phyloP scores from a whole-genome alignment of 1,140 invertebrate genomes.

The Mylabris phalerata region DNA sequence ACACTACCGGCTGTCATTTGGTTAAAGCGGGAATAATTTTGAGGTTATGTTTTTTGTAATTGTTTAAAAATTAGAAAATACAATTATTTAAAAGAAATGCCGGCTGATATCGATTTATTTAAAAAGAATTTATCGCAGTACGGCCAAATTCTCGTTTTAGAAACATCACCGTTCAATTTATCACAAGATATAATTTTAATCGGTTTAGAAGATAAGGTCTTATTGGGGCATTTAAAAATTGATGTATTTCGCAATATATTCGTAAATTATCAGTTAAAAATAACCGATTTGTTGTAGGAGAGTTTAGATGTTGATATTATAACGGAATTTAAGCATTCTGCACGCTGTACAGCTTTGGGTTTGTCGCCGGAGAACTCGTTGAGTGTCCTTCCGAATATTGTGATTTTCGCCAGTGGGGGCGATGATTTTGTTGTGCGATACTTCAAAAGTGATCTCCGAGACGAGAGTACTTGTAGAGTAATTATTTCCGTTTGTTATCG shows the following conservation, averaged over 20 bases:
- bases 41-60: too few relatives aligned
- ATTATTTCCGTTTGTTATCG: slow-evolving; percentile 7
- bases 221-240: slow-evolving; percentile 29
- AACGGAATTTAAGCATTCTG: slow-evolving; percentile 46
- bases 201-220: slow-evolving; percentile 35
- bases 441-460: slow-evolving; percentile 50
- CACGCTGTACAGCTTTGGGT: slow-evolving; percentile 47
- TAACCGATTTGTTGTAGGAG: slow-evolving; percentile 27
- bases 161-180: slow-evolving; percentile 38
- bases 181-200: slow-evolving; percentile 39
- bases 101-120: neutral
- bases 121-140: slow-evolving; percentile 31
- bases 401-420: slow-evolving; percentile 51
- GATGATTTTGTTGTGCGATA: slow-evolving; percentile 51
- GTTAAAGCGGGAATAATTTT: too few relatives aligned
- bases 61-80: too few relatives aligned
- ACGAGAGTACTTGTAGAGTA: slow-evolving; percentile 45
- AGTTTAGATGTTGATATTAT: slow-evolving; percentile 28
- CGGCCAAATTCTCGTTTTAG: slow-evolving; percentile 33
- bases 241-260: slow-evolving; percentile 18
- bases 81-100: too few relatives aligned
- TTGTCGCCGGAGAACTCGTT: slow-evolving; percentile 59
- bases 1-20: too few relatives aligned
- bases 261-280: slow-evolving; percentile 2
- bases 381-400: slow-evolving; percentile 50